A percentile compares a stretch with the other conserved stretches of the same genome.
These are phyloP conservation scores for Steinernema feltiae DNA, from an alignment of 1,140 invertebrate species.

Conservation along the genomic window DNA sequence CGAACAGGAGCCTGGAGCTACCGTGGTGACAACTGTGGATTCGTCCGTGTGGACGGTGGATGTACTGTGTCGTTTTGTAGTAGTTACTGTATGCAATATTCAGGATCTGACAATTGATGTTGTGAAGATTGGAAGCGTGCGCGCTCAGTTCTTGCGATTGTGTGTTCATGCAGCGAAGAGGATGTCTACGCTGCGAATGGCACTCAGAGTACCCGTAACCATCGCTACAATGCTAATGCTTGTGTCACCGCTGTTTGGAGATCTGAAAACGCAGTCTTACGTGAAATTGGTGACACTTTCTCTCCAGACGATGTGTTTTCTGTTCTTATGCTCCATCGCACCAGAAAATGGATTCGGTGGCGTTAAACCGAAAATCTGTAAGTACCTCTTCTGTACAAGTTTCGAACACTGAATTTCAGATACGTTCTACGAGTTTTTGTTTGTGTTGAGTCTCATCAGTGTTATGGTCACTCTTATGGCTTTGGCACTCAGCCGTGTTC, in stretches of 20 bases:
- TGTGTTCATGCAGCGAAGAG: constrained; percentile 50
- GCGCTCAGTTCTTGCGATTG: constrained; percentile 39
- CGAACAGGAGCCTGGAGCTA: constrained; percentile 27
- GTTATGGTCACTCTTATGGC: constrained; percentile 52
- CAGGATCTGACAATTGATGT: constrained; percentile 37
- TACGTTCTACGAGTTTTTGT: constrained; percentile 53
- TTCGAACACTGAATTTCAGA: constrained; percentile 38
- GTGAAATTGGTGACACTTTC: constrained; percentile 50
- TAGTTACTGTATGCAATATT: not conserved
- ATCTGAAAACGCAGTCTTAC: constrained; percentile 50
- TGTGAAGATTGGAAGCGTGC: constrained; percentile 26
- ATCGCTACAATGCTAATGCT: constrained; percentile 46
- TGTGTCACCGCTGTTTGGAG: constrained; percentile 52
- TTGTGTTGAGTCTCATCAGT: constrained; percentile 45
- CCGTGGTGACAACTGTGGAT: constrained; percentile 44
- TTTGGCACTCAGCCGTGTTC: constrained; percentile 50
- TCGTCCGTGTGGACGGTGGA: constrained; percentile 45
- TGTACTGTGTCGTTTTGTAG: constrained; percentile 26
- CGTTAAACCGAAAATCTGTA: constrained; percentile 52
- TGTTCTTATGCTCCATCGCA: constrained; percentile 55
- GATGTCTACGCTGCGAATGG: constrained; percentile 52
- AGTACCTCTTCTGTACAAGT: constrained; percentile 19
- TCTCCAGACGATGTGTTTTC: constrained; percentile 54
- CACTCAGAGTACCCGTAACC: constrained; percentile 51
- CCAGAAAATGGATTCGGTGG: constrained; percentile 50